Base-by-base conservation (phyloP, 2,888 invertebrate species). In the Lapara coniferarum region DNA sequence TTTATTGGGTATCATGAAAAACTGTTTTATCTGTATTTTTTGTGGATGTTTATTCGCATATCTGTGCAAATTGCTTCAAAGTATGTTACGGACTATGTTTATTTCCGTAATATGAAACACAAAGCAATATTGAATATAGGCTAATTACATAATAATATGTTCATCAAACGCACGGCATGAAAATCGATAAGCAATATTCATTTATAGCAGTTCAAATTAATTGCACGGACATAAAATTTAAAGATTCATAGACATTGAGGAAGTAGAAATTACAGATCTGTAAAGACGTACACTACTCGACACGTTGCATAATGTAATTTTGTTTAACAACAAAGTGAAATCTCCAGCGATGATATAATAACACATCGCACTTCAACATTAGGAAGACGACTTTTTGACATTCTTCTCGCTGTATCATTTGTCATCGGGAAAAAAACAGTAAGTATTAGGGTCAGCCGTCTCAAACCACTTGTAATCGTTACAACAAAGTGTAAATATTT, bases 281-380 rank as follows among this genome's bases (percentile, higher is more conserved):
- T 81, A 79, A 77, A 83, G 77, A 80, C 52, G 52, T 55, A 59
- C 59, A 53, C 59, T 78, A 78, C 84, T 84, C 84, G 85, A 85
- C 85, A 85, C 79, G 80, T 92, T 91, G 83, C 87, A 84, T 86
- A 89, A 92, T 82, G 84, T 84, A 88, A 88, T 89, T 91, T 89
- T 90, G 85, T 91, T 91, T 89, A 88, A 90, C 89, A 89, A 87
- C 87, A 86, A 83, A 89, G 92, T 88, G 92, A 92, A 91, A 91
- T 84, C 82, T 85, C 81, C 79, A 70, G 74, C 73, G 85, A 83
- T 92, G 89, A 91, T 89, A 90, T 92, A 92, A 92, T 89, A 83
- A 79, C 73, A 73, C 74, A 79, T 77, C 69, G 19, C 57, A 57
- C 58, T 56, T 30, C 51, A 52, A 51, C 69, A 66, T 57, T 58